Percentiles rank a stretch among this genome's conserved stretches.
Evolutionary conservation across 2,888 invertebrate species (phyloP).

Genomic region (Tenthredo livida): DNA sequence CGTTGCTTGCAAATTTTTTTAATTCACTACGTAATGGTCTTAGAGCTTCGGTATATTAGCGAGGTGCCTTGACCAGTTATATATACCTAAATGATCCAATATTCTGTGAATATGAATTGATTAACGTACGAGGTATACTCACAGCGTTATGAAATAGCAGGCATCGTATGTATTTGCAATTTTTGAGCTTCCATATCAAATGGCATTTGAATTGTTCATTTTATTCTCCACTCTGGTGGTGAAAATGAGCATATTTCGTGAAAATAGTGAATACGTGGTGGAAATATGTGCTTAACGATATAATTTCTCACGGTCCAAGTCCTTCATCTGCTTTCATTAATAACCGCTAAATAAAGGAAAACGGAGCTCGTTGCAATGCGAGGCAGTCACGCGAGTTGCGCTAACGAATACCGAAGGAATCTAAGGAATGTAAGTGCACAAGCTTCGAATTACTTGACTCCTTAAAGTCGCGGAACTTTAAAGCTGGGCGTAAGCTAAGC

Average conservation of each 20-base stretch:
- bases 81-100: not conserved
- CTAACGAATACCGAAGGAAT: slow-evolving; percentile 13
- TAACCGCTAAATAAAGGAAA: slow-evolving; percentile 31
- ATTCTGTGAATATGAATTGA: not conserved
- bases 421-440: slow-evolving; percentile 4
- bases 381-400: slow-evolving; percentile 39
- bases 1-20: not conserved
- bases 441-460: not conserved
- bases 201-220: not conserved
- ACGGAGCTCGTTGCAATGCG: slow-evolving; percentile 21
- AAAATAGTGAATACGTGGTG: slow-evolving; percentile 14
- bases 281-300: slow-evolving; percentile 25
- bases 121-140: not conserved
- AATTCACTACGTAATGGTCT: not conserved
- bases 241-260: not conserved
- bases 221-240: not conserved
- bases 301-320: slow-evolving; percentile 41
- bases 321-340: slow-evolving; percentile 36
- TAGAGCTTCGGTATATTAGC: not conserved
- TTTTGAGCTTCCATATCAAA: not conserved
- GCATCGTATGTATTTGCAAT: not conserved
- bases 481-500: not conserved
- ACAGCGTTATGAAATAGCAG: not conserved
- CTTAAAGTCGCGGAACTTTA: slow-evolving; percentile 6
- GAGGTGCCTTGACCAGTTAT: not conserved